Evolutionary conservation across 2,888 invertebrate genomes (phyloP).

Genomic region (Myathropa florea): DNA sequence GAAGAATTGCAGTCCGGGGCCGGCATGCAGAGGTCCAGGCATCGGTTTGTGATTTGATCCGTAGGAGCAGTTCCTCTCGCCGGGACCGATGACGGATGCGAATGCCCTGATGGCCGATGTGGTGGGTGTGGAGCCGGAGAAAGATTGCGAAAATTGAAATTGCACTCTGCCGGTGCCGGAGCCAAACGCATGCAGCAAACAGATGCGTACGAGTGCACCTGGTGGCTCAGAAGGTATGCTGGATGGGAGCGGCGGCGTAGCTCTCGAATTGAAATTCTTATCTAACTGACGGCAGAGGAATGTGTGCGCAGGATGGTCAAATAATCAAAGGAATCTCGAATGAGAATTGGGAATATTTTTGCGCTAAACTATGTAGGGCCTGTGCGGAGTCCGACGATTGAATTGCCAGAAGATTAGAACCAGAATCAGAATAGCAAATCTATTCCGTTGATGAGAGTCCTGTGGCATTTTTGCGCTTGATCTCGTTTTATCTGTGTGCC

Average conservation of each 20-base stretch:
- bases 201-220: neutral
- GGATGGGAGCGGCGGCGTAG: neutral
- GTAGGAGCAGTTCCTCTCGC: neutral
- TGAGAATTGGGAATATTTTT: neutral
- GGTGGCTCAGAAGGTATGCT: neutral
- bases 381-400: neutral
- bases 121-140: too few species aligned
- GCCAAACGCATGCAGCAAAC: neutral
- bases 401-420: neutral
- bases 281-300: neutral
- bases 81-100: neutral
- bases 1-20: neutral
- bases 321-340: constrained; percentile 10
- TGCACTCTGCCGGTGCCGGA: neutral
- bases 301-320: constrained; percentile 13
- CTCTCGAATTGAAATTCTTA: constrained; percentile 20
- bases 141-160: neutral
- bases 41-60: neutral
- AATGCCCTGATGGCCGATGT: neutral
- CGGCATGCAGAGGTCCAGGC: neutral
- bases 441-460: neutral
- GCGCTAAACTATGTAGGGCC: neutral
- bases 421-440: neutral
- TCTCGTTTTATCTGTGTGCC: neutral
- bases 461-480: neutral